Evolutionary conservation across 1,140 invertebrate species (phyloP).

Genomic region (Idris sp.): DNA sequence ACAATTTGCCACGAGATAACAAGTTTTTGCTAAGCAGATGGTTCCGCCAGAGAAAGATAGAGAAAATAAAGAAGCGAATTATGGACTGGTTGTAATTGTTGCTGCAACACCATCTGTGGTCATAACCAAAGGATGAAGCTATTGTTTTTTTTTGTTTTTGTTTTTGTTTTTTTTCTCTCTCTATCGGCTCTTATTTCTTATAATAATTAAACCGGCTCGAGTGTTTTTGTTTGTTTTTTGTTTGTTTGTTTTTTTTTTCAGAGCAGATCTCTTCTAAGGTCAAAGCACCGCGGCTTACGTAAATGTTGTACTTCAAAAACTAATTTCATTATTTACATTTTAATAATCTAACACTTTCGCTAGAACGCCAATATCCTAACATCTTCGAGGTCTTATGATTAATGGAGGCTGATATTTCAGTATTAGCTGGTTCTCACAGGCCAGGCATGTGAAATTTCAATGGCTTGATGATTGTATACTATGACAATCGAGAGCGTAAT

Average conservation of each 20-base stretch:
- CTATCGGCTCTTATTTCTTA: background rate
- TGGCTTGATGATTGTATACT: background rate
- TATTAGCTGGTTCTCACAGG: background rate
- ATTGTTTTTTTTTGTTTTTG: slow-evolving; percentile 4
- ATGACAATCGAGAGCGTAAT: slow-evolving; percentile 24
- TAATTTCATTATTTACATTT: too few species aligned
- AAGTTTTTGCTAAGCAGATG: slow-evolving; percentile 17
- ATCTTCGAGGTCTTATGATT: too few species aligned
- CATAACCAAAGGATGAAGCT: background rate
- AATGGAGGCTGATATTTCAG: too few species aligned
- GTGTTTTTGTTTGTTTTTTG: too few species aligned
- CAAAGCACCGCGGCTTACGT: too few species aligned
- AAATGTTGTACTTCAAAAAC: too few species aligned
- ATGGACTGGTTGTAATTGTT: slow-evolving; percentile 16
- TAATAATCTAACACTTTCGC: background rate
- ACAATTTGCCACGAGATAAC: slow-evolving; percentile 23
- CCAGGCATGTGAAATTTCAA: slow-evolving; percentile 9
- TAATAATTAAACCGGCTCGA: too few species aligned
- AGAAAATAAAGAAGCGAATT: slow-evolving; percentile 7
- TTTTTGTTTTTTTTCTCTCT: background rate
- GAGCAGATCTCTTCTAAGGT: too few species aligned
- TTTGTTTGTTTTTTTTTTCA: too few species aligned
- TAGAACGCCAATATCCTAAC: background rate
- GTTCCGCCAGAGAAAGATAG: background rate
- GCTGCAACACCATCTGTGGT: slow-evolving; percentile 7